Conservation (phyloP, 2,888 invertebrate genomes). For the Tachina fera region DNA sequence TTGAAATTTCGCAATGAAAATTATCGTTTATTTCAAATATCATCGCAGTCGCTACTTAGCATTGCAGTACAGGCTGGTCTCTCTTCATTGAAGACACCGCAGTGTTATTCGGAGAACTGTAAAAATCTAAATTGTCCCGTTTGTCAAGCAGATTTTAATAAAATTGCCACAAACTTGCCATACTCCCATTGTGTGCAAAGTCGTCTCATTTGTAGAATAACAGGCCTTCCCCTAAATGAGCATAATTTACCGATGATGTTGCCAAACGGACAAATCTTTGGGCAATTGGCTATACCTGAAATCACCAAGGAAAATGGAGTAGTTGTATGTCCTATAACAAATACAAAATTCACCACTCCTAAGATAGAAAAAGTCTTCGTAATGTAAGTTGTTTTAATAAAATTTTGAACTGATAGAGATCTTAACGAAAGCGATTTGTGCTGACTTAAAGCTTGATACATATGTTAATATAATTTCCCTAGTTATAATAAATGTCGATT, state of each 20-base stretch:
- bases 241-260: slow-evolving; percentile 99
- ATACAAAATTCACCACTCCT: slow-evolving; percentile 94
- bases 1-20: slow-evolving; percentile 97
- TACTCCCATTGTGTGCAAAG: slow-evolving; percentile 98
- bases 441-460: neutral
- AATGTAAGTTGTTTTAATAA: slow-evolving; percentile 86
- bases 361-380: slow-evolving; percentile 98
- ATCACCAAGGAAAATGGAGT: slow-evolving; percentile 97
- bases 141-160: slow-evolving; percentile 93
- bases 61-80: slow-evolving; percentile 96
- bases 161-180: slow-evolving; percentile 93
- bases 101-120: slow-evolving; percentile 89
- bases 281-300: slow-evolving; percentile 94
- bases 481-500: slow-evolving; percentile 32
- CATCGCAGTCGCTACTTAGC: slow-evolving; percentile 94
- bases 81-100: slow-evolving; percentile 97
- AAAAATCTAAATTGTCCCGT: slow-evolving; percentile 95
- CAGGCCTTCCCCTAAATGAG: slow-evolving; percentile 96
- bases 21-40: slow-evolving; percentile 96
- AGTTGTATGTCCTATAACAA: slow-evolving; percentile 96
- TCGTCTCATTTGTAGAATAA: slow-evolving; percentile 93
- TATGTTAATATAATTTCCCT: slow-evolving; percentile 21
- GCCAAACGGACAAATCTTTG: slow-evolving; percentile 99
- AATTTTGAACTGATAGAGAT: neutral
- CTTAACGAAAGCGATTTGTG: neutral